Evolutionary conservation across 2,888 invertebrate genomes (phyloP), one percentile per base, ranked within the genome.

Genomic region (Phytoseiulus persimilis): DNA sequence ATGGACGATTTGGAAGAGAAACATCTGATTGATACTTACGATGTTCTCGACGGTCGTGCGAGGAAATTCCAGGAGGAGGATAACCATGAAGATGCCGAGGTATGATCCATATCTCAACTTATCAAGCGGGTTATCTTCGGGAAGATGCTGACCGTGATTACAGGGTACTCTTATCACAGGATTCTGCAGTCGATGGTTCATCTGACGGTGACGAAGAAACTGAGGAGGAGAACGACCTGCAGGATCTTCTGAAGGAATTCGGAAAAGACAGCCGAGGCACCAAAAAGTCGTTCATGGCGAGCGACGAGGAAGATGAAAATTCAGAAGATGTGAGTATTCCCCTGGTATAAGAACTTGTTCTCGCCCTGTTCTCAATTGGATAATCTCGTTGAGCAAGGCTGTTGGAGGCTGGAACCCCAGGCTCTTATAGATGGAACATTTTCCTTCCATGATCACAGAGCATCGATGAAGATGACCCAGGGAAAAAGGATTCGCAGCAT

Each of bases 1-100:
- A n/a, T 87, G 39, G 87, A 87, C 31, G 33, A 87, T 6, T n/a
- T 87, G 87, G 87, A 87, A 33, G 87, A 87, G 45, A 33, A 87
- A 23, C 87, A 87, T 33, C 23, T 87, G 32, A 87, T 87, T 28
- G 87, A 87, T n/a, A 87, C 87, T n/a, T 87, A 87, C n/a, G 87
- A 87, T 87, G 87, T 45, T 28, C 28, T 39, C 32, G 87, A 87
- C 23, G 87, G 87, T 5, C 32, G 33, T 9, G 87, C 45, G 87
- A 33, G 33, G 28, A 65, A 65, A 65, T 65, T 65, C 65, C 14
- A 65, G 65, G 65, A 65, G 5, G 65, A 65, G 23, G 65, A 18
- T 14, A 23, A 23, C 9, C 9, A 14, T 14, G 65, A 65, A 28
- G 1, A 18, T 14, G 18, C 1, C 28, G 65, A 65, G 65, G 65